These are phyloP conservation scores for Panthera leo DNA, from an alignment of 2,113 vertebrate species.

Conservation along the genomic window DNA sequence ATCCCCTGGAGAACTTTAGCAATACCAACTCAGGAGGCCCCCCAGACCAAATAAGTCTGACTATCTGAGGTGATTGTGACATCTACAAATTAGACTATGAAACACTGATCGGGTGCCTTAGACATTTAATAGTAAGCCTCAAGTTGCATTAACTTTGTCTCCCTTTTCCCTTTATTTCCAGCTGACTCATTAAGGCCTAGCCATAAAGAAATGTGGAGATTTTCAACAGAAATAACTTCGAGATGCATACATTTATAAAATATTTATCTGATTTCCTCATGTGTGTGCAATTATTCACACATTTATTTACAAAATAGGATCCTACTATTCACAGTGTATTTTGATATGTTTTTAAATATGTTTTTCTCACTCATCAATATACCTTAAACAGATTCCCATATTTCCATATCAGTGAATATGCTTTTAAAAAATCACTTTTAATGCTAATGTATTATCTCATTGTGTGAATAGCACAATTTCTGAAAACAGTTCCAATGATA, in stretches of 20 bases:
- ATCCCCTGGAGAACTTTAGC: background rate
- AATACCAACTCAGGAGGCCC: background rate
- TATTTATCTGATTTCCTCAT: background rate
- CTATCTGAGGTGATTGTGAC: background rate
- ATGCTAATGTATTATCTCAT: background rate
- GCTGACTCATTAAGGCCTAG: background rate
- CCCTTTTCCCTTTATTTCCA: background rate
- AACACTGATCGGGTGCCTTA: background rate
- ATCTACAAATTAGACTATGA: background rate
- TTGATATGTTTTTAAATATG: background rate
- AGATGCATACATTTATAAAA: background rate
- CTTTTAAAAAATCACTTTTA: background rate
- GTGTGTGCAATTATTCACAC: background rate
- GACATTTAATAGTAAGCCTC: background rate
- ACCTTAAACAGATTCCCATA: background rate
- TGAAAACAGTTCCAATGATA: background rate
- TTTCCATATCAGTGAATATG: background rate
- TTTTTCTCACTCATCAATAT: background rate
- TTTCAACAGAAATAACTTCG: constrained; percentile 49
- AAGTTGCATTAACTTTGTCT: background rate
- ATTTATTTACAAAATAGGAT: background rate
- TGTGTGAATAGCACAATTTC: background rate
- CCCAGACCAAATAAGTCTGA: background rate
- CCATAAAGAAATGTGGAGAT: background rate
- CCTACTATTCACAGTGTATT: background rate